Evolutionary conservation across 2,888 invertebrate species (phyloP).

Genomic region (Dendrolimus houi): DNA sequence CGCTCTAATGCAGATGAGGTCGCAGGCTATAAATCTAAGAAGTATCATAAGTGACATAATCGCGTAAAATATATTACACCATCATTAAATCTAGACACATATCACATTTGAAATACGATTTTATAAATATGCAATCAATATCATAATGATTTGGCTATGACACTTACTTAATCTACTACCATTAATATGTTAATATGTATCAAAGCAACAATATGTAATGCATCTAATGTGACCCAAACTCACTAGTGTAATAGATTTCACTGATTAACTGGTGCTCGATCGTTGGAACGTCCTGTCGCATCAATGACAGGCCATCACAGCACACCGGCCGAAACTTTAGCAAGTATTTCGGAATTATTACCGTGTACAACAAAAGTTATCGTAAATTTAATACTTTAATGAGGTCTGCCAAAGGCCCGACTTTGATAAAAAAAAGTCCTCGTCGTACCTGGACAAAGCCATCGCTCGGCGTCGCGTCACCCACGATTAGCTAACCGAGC

Average conservation of each 20-base stretch:
- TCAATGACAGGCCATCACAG: not conserved
- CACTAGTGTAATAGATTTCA: not conserved
- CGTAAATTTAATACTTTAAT: conserved; percentile 71
- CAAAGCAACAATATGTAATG: not conserved
- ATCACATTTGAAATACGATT: too few species aligned
- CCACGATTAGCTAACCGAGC: conserved; percentile 50
- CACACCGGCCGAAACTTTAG: not conserved
- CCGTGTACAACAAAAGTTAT: conserved; percentile 42
- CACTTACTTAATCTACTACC: too few species aligned
- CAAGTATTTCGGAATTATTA: conserved; percentile 30
- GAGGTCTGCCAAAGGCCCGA: conserved; percentile 50
- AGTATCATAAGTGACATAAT: too few species aligned
- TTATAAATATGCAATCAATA: too few species aligned
- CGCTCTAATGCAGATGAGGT: too few species aligned
- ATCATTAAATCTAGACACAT: too few species aligned
- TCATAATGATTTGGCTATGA: too few species aligned
- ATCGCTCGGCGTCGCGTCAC: conserved; percentile 38
- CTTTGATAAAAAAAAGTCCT: conserved; percentile 45
- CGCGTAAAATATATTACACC: too few species aligned
- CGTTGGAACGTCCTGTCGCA: conserved; percentile 8
- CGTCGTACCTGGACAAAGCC: conserved; percentile 44
- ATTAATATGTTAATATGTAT: too few species aligned
- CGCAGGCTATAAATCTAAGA: too few species aligned
- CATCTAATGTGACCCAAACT: conserved; percentile 12
- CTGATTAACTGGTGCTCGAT: conserved; percentile 2